Conservation (phyloP, 1,140 invertebrate genomes). For the Sinella curviseta region DNA sequence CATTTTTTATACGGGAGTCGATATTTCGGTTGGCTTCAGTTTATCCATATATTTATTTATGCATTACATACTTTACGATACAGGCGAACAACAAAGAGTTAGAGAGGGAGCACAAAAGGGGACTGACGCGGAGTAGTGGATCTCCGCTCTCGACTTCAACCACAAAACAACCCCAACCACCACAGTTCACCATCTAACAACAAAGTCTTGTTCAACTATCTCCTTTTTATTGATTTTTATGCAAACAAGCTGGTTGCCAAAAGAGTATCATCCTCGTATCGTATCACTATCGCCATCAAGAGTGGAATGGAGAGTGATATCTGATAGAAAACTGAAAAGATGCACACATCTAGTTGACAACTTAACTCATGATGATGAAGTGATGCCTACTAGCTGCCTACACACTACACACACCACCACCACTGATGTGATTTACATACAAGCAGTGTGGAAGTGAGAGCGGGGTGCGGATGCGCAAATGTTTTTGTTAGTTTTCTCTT, state of each 20-base stretch:
- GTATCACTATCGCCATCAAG: background rate
- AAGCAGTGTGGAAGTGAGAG: background rate
- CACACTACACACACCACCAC: background rate
- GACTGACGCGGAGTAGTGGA: too few relatives aligned
- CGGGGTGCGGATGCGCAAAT: background rate
- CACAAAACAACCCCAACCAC: slow-evolving; percentile 20
- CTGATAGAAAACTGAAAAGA: slow-evolving; percentile 22
- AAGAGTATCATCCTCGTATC: slow-evolving; percentile 38
- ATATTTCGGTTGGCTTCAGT: too few relatives aligned
- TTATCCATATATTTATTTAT: too few relatives aligned
- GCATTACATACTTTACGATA: too few relatives aligned
- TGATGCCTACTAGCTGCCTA: background rate
- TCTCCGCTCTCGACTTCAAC: too few relatives aligned
- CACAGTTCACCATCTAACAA: slow-evolving; percentile 12
- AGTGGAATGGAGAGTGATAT: slow-evolving; percentile 24
- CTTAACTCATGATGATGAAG: slow-evolving; percentile 2
- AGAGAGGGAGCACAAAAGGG: too few relatives aligned
- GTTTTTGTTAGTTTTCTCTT: too few relatives aligned
- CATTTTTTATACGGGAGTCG: too few relatives aligned
- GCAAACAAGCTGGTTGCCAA: slow-evolving; percentile 48
- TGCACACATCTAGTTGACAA: slow-evolving; percentile 12
- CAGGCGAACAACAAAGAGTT: too few relatives aligned
- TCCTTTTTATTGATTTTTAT: slow-evolving; percentile 49
- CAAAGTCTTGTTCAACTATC: slow-evolving; percentile 16
- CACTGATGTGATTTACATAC: background rate